Base-by-base conservation (phyloP, 1,140 invertebrate genomes). In the Eumeta japonica region DNA sequence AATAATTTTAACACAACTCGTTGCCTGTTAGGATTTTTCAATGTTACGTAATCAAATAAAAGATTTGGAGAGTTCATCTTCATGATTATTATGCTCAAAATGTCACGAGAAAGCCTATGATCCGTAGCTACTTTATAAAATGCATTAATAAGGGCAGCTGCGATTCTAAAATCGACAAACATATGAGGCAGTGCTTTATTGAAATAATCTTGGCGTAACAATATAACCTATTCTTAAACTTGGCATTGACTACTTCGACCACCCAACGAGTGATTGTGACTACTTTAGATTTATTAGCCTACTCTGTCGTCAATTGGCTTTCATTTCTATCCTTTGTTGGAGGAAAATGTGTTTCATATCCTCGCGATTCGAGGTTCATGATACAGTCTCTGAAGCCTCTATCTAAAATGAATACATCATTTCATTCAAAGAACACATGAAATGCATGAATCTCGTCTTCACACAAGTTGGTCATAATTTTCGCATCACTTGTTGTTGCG, bases 371-470 rank as follows among this genome's bases (percentile, higher is more conserved):
- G 4, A 34, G 13, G 11, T 5, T 7, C 10, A 3, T 4, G 12
- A 16, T 15, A 5, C 9, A 7, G 11, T 34, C 32, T 16, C 32
- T 7, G 11, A 34, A 34, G 3, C 32, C 32, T 5, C 32, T 3
- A 10, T 34, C 32, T 11, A 18, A 16, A 4, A 18, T 34, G 17
- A 34, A 34, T 34, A 16, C 32, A 34, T 31, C 32, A 12, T 34
- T 34, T 34, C 16, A 11, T 34, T 34, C 12, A 7, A 34, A 12
- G 5, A 34, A 34, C 3, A 16, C 3, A 16, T 34, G 32, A 3
- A 34, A 10, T 3, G 32, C 12, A 11, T 34, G 3, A 7, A 15
- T 16, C 16, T 34, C 32, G 11, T 34, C 13, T 7, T 7, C 16
- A 11, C 13, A 15, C 3, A 16, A 15, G 13, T 34, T 11, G 10